Base-by-base conservation (phyloP, 2,888 invertebrate genomes). In the Augochlorella aurata region DNA sequence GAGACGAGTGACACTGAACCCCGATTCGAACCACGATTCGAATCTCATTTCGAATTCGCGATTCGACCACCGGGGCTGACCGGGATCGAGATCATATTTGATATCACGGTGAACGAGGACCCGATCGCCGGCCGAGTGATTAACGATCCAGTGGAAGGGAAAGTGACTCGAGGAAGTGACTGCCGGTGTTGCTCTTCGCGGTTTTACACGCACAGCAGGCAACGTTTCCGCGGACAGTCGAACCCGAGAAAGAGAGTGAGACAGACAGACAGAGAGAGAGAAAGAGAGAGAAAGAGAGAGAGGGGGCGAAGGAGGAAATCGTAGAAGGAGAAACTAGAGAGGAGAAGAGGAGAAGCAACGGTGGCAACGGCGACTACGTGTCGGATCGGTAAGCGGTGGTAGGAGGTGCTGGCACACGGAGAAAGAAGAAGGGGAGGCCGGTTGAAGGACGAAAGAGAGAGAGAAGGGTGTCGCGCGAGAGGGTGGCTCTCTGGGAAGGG, bases 401-500 rank as follows among this genome's bases (percentile, higher is more conserved):
- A 81, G 82, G 61, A 82, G 82, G 77, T 67, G 69, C 49, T 68
- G 79, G 52, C 65, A 74, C 74, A 29, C 54, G 45, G 29, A 49
- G 71, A 52, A 52, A 10, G 44, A n/a, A 67, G 77, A 78, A 63
- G 66, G 74, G 69, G 78, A 73, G 73, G 79, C 52, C 52, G 81
- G 85, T 77, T 73, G 83, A 85, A 85, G 88, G 83, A 86, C 88
- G 87, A 38, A 38, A 38, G 38, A 38, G 38, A 38, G 38, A 38
- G 38, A 83, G 83, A 79, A 87, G 86, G 87, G 83, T 71, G 79
- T 79, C 21, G 83, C 72, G 74, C 85, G 85, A 88, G 58, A 91
- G 89, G 90, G 90, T 90, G 88, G 88, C 54, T 77, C 54, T 77
- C 85, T 81, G 78, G 78, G 84, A 88, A 91, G 89, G 90, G 90